Percentiles rank a stretch among this genome's conserved stretches.
phyloP scores from a whole-genome alignment of 1,140 invertebrate species.

The Rhizoglyphus robini region DNA sequence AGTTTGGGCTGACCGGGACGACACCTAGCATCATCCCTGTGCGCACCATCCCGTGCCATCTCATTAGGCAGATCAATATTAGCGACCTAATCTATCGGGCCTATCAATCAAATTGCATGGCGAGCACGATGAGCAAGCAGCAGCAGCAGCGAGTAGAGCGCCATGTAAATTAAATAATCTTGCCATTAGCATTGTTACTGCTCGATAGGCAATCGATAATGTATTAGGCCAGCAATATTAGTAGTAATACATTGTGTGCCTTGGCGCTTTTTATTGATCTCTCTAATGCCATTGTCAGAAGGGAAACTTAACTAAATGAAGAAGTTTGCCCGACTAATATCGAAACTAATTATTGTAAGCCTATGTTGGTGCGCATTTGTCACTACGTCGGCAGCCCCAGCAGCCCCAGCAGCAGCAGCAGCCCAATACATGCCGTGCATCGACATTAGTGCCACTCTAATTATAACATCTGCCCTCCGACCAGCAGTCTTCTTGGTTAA shows the following conservation, averaged over 20 bases:
- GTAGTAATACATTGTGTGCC: too few species aligned
- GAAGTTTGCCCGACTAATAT: constrained; percentile 6
- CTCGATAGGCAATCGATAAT: neutral
- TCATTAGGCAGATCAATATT: too few species aligned
- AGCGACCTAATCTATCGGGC: too few species aligned
- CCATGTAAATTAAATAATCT: neutral
- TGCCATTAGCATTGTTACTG: neutral
- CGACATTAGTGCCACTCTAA: constrained; percentile 11
- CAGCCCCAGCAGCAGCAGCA: neutral
- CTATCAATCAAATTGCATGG: too few species aligned
- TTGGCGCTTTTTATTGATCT: too few species aligned
- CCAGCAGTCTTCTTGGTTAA: neutral
- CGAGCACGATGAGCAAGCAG: too few species aligned
- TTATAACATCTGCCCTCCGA: constrained; percentile 13
- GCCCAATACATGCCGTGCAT: constrained; percentile 11
- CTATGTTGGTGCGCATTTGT: constrained; percentile 11
- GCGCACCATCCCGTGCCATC: too few species aligned
- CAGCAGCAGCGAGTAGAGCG: too few species aligned
- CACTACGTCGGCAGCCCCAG: neutral
- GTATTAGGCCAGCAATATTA: too few species aligned
- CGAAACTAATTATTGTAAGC: constrained; percentile 14
- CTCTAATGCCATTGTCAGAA: too few species aligned
- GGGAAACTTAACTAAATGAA: constrained; percentile 10
- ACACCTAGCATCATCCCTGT: too few species aligned
- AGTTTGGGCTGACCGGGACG: too few species aligned